Percentiles rank a stretch among this genome's conserved stretches.
phyloP scores from a whole-genome alignment of 2,797 vertebrate species.

The Salarias fasciatus region DNA sequence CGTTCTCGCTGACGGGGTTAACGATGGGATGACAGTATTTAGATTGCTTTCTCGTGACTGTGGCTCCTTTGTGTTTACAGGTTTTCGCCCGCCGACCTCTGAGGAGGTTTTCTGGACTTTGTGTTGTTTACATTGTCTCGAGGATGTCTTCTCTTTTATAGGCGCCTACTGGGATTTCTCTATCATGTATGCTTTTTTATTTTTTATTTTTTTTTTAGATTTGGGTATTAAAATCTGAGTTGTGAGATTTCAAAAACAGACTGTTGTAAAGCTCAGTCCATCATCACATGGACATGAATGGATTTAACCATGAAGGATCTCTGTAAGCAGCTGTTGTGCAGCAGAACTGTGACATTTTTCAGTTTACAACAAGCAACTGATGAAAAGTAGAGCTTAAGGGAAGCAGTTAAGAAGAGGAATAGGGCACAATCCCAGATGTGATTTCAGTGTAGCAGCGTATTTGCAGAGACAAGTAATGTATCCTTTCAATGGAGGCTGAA shows the following conservation, averaged over 20 bases:
- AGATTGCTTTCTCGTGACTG: conserved; percentile 43
- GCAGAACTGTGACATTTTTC: no score
- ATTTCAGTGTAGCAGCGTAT: conserved; percentile 14
- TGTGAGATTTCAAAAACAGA: no score
- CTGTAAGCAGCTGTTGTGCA: no score
- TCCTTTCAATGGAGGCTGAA: background rate
- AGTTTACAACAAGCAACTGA: no score
- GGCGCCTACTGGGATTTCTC: conserved; percentile 20
- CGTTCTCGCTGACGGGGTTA: conserved; percentile 51
- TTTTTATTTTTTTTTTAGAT: background rate
- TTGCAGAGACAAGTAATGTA: conserved; percentile 19
- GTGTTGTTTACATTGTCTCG: conserved; percentile 52
- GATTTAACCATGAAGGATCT: no score
- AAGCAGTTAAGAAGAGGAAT: no score
- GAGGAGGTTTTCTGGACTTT: conserved; percentile 46
- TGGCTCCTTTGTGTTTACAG: conserved; percentile 51
- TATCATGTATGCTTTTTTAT: no score
- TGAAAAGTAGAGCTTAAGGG: no score
- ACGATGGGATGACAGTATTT: conserved; percentile 44
- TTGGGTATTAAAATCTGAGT: no score
- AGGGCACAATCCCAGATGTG: background rate
- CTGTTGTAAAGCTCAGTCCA: no score
- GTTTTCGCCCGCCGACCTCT: conserved; percentile 49
- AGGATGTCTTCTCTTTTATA: conserved; percentile 44
- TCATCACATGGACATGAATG: no score